A percentile compares a stretch with the other conserved stretches of the same genome.
Conservation (phyloP, 2,113 vertebrate species). For the Callospermophilus lateralis region DNA sequence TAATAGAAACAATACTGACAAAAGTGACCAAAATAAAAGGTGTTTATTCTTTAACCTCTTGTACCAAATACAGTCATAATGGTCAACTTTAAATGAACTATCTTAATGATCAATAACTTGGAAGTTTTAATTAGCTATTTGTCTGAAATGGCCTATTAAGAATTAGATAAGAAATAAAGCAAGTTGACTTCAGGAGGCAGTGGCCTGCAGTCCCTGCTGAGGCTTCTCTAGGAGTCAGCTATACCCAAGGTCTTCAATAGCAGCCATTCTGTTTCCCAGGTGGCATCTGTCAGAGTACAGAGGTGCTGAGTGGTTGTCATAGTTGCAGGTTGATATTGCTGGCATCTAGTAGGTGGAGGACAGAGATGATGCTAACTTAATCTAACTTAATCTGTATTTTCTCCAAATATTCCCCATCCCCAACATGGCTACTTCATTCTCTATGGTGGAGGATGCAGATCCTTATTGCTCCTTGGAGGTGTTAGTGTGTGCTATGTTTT, state of each 20-base stretch:
- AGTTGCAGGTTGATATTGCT: not conserved
- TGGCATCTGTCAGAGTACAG: not conserved
- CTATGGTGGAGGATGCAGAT: not conserved
- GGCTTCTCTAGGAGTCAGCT: not conserved
- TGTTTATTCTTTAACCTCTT: not conserved
- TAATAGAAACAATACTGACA: not conserved
- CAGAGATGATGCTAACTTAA: not conserved
- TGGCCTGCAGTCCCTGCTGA: no score
- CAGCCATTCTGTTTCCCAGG: not conserved
- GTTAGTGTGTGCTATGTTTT: not conserved
- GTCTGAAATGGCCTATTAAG: not conserved
- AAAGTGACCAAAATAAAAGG: not conserved
- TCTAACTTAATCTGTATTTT: not conserved
- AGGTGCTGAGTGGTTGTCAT: not conserved
- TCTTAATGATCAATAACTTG: not conserved
- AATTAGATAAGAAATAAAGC: not conserved
- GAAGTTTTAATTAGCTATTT: not conserved
- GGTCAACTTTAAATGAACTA: not conserved
- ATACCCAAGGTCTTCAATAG: not conserved
- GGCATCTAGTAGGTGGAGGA: not conserved
- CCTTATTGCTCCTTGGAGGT: not conserved
- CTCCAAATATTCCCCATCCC: not conserved
- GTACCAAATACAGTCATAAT: not conserved
- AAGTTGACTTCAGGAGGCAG: not conserved
- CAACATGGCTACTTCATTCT: rapidly evolving